Evolutionary conservation across 2,888 invertebrate species (phyloP).

Genomic region (Dimorphilus gyrociliatus): DNA sequence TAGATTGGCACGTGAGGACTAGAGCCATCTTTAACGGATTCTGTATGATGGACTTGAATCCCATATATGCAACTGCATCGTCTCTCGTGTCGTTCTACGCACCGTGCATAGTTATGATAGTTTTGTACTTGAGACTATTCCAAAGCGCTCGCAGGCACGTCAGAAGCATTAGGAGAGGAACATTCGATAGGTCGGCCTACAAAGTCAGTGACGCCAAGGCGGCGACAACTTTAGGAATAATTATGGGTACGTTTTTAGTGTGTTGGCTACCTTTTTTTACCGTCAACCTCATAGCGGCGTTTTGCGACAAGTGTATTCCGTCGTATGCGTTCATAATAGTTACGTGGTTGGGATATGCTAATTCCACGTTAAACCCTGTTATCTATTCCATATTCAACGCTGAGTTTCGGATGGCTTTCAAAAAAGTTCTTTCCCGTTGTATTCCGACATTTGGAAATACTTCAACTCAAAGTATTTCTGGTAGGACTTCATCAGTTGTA

Average conservation of each 20-base stretch:
- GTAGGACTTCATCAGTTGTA: too few relatives aligned
- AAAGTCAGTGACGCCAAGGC: slow-evolving; percentile 81
- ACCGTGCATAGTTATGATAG: slow-evolving; percentile 91
- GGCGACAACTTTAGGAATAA: slow-evolving; percentile 87
- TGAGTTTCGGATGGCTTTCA: slow-evolving; percentile 86
- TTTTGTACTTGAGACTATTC: slow-evolving; percentile 76
- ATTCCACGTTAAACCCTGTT: slow-evolving; percentile 85
- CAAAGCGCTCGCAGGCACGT: slow-evolving; percentile 94
- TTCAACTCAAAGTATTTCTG: too few relatives aligned
- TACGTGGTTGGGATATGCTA: slow-evolving; percentile 94
- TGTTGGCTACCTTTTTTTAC: slow-evolving; percentile 99
- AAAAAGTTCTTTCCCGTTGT: slow-evolving; percentile 58
- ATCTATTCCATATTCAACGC: slow-evolving; percentile 97
- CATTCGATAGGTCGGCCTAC: slow-evolving; percentile 24
- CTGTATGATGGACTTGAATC: slow-evolving; percentile 10
- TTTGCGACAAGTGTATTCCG: slow-evolving; percentile 85
- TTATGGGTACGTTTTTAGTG: slow-evolving; percentile 89
- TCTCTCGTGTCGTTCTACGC: slow-evolving; percentile 93
- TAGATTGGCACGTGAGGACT: slow-evolving; percentile 62
- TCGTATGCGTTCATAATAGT: slow-evolving; percentile 61
- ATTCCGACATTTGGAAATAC: too few relatives aligned
- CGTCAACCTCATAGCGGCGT: slow-evolving; percentile 85
- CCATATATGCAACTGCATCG: too few relatives aligned
- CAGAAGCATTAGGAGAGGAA: slow-evolving; percentile 55
- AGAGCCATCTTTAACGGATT: too few relatives aligned